Evolutionary conservation across 1,140 invertebrate species (phyloP), one percentile per base, ranked within the genome.

Genomic region (Ectropis grisescens): DNA sequence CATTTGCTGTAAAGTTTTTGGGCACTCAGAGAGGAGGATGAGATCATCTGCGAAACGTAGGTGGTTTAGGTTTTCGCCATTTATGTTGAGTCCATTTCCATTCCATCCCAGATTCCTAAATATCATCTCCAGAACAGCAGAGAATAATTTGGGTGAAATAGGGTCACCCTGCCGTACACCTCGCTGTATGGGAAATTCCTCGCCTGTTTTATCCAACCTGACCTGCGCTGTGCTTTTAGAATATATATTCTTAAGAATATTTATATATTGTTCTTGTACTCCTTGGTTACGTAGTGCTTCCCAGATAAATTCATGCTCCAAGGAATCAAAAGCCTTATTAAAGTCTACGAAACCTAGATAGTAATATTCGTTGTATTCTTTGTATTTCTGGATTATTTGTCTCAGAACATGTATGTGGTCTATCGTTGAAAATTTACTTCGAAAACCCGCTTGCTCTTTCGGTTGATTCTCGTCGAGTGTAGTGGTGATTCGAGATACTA

Each of bases 51-150:
- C n/a, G n/a, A n/a, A n/a, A n/a, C 41, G 29, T 6, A 43, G 15
- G 4, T 52, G 44, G 4, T 15, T 41, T 1, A 52, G 26, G 14
- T 16, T 9, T 7, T 31, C 16, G n/a, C 40, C 44, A 25, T 52
- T 23, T 32, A 47, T 35, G 8, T 24, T 36, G 15, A 47, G 11
- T 5, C 44, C 44, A 10, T 41, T 33, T 1, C 24, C 26, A n/a
- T 26, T 6, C 38, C 37, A 46, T 11, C 38, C 10, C 22, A 46
- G 2, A 8, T 23, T 25, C 5, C 43, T 28, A 26, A 40, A 46
- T 6, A 47, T 25, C 2, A 3, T 15, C 12, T 45, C 42, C 1
- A 45, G n/a, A 7, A 41, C 13, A n/a, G n/a, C n/a, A n/a, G n/a
- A n/a, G n/a, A n/a, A n/a, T n/a, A n/a, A n/a, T n/a, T n/a, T n/a